These are phyloP conservation scores for Heliconius himera DNA, from an alignment of 1,140 invertebrate species.

Conservation along the genomic window DNA sequence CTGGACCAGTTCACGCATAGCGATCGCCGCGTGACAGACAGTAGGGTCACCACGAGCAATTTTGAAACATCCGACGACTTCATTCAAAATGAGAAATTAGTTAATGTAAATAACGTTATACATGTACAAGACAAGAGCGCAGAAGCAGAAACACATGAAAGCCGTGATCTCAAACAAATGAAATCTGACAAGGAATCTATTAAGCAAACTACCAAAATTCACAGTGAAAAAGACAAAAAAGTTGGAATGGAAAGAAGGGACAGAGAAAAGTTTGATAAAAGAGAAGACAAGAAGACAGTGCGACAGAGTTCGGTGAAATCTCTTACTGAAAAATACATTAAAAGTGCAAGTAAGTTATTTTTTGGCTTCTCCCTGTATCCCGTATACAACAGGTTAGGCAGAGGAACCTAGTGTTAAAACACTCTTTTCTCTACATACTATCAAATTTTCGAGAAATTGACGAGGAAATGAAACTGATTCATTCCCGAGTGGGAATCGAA, in stretches of 20 bases:
- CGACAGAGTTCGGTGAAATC: slow-evolving; percentile 86
- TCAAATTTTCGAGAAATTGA: too few species aligned
- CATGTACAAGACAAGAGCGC: slow-evolving; percentile 11
- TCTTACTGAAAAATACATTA: slow-evolving; percentile 88
- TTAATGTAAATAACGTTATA: slow-evolving; percentile 10
- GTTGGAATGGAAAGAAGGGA: slow-evolving; percentile 31
- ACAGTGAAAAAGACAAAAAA: slow-evolving; percentile 29
- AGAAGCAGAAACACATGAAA: slow-evolving; percentile 12
- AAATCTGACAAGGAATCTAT: slow-evolving; percentile 10
- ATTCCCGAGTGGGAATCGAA: too few species aligned
- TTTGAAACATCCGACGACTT: slow-evolving; percentile 40
- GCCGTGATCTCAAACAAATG: slow-evolving; percentile 14
- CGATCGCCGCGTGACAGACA: slow-evolving; percentile 65
- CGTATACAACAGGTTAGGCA: too few species aligned
- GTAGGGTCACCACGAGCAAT: slow-evolving; percentile 48
- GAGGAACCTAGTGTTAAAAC: too few species aligned
- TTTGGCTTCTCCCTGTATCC: too few species aligned
- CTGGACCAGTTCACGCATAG: slow-evolving; percentile 72
- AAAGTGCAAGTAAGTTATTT: slow-evolving; percentile 83
- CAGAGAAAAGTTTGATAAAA: slow-evolving; percentile 57
- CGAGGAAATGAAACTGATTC: too few species aligned
- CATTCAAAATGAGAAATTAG: slow-evolving; percentile 36
- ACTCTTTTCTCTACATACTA: too few species aligned
- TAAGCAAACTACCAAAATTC: slow-evolving; percentile 29
- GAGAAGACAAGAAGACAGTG: slow-evolving; percentile 78